Conservation (phyloP, 2,797 vertebrate species). For the Phalanger gymnotis region DNA sequence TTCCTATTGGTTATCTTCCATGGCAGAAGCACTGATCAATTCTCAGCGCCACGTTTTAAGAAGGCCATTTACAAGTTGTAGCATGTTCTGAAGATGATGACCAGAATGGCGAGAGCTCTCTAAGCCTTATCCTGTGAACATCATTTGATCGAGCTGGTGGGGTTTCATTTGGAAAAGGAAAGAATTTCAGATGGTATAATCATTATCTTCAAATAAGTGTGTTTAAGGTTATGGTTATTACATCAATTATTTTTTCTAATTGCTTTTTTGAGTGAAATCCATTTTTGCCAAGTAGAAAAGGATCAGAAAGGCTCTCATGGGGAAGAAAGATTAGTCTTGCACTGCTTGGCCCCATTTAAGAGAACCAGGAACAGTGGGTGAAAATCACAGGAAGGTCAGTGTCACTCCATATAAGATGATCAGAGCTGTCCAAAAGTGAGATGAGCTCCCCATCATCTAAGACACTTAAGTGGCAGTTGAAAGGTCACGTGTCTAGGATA, state of each 20-base stretch:
- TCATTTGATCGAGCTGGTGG: not conserved
- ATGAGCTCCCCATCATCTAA: not conserved
- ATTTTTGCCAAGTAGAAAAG: conserved; percentile 56
- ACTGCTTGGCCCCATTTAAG: not conserved
- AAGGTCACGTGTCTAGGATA: not conserved
- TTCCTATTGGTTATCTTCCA: not conserved
- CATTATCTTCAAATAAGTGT: conserved; percentile 6
- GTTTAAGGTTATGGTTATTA: conserved; percentile 76
- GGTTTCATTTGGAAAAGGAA: not conserved
- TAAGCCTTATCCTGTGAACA: not conserved
- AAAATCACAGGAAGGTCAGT: not conserved
- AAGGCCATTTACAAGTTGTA: not conserved
- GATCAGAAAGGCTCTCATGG: not conserved
- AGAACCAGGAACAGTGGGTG: conserved; percentile 7
- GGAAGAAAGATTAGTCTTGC: not conserved
- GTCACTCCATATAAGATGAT: too few species aligned
- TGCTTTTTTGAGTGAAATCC: conserved; percentile 68
- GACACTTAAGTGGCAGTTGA: not conserved
- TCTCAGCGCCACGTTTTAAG: not conserved
- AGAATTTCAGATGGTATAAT: not conserved
- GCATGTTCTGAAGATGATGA: not conserved
- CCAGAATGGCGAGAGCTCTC: not conserved
- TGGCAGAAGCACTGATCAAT: not conserved
- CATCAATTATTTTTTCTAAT: conserved; percentile 75
- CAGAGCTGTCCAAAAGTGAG: conserved; percentile 26